A percentile compares a stretch with the other conserved stretches of the same genome.
Evolutionary conservation across 2,888 invertebrate genomes (phyloP).

Genomic region (Marronus borbonicus): DNA sequence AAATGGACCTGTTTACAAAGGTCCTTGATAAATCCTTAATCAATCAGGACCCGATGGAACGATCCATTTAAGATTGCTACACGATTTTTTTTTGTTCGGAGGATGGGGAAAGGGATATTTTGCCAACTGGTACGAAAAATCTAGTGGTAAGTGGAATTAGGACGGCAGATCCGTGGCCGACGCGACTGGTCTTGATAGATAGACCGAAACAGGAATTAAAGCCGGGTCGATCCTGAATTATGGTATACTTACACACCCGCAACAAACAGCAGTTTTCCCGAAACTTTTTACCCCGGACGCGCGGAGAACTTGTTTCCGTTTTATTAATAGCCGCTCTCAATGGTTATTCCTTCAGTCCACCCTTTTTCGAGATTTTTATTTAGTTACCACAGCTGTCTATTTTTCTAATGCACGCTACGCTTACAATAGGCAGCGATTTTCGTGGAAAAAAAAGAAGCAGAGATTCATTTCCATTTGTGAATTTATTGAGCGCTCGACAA

Average conservation of each 20-base stretch:
- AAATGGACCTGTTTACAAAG: slow-evolving; percentile 16
- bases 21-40: slow-evolving; percentile 14
- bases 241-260: slow-evolving; percentile 62
- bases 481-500: no score
- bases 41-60: slow-evolving; percentile 8
- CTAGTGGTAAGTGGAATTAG: slow-evolving; percentile 44
- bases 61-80: slow-evolving; percentile 34
- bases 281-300: slow-evolving; percentile 44
- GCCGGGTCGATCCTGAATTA: slow-evolving; percentile 64
- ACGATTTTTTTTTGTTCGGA: background rate
- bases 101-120: slow-evolving; percentile 9
- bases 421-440: slow-evolving; percentile 11
- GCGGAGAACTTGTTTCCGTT: slow-evolving; percentile 46
- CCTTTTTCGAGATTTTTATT: slow-evolving; percentile 42
- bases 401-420: slow-evolving; percentile 2
- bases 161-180: slow-evolving; percentile 24
- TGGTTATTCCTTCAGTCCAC: slow-evolving; percentile 38
- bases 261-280: slow-evolving; percentile 61
- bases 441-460: background rate
- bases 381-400: slow-evolving; percentile 20
- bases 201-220: slow-evolving; percentile 63
- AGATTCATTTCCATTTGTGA: no score
- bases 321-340: slow-evolving; percentile 47
- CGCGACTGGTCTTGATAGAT: slow-evolving; percentile 63
- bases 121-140: slow-evolving; percentile 35